Percentiles rank a stretch among this genome's conserved stretches.
Conservation (phyloP, 2,113 vertebrate genomes). For the Meriones unguiculatus region DNA sequence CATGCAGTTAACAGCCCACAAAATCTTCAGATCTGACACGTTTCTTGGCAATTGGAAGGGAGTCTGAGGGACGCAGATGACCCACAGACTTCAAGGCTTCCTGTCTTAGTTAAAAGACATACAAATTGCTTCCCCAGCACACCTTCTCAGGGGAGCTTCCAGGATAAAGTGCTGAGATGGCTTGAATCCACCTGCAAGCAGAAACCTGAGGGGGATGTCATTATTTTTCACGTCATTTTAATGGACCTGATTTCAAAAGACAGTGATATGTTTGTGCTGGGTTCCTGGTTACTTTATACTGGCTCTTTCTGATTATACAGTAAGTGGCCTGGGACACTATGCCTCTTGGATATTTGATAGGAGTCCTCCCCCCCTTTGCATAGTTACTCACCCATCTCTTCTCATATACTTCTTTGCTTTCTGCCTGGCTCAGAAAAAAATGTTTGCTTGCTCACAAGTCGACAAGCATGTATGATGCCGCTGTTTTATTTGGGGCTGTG, state of each 20-base stretch:
- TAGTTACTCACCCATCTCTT: constrained; percentile 57
- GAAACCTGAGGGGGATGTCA: constrained; percentile 78
- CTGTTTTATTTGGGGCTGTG: background rate
- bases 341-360: constrained; percentile 71
- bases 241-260: constrained; percentile 81
- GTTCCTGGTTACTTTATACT: constrained; percentile 75
- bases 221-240: constrained; percentile 80
- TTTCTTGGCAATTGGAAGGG: constrained; percentile 72
- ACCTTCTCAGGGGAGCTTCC: constrained; percentile 75
- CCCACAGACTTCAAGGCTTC: constrained; percentile 83
- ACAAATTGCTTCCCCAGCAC: constrained; percentile 87
- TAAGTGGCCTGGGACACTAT: constrained; percentile 18
- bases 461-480: constrained; percentile 9
- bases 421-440: constrained; percentile 20
- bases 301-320: constrained; percentile 57
- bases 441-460: background rate
- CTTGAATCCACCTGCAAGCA: constrained; percentile 82
- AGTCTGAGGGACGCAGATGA: constrained; percentile 70
- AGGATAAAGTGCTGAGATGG: constrained; percentile 82
- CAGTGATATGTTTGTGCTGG: constrained; percentile 65
- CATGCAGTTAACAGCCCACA: constrained; percentile 60
- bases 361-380: constrained; percentile 45
- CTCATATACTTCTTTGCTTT: constrained; percentile 44
- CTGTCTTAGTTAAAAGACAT: constrained; percentile 83
- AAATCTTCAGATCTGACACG: constrained; percentile 71